phyloP scores from a whole-genome alignment of 2,797 vertebrate species.

The Epinephelus coioides region DNA sequence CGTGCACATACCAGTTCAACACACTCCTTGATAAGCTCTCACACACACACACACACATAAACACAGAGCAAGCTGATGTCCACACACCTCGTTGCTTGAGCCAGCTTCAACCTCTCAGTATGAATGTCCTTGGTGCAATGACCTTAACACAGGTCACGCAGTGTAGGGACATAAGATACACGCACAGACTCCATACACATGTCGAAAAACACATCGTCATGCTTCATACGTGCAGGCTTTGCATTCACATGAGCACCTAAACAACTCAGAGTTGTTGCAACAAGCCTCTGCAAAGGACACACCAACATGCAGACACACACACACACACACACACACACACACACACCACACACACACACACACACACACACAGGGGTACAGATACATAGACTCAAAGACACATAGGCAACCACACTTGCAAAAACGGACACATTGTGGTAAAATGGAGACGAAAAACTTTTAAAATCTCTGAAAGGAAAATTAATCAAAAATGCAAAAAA shows the following conservation, averaged over 20 bases:
- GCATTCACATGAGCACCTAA: slow-evolving; percentile 56
- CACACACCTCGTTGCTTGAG: slow-evolving; percentile 57
- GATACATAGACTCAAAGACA: slow-evolving; percentile 61
- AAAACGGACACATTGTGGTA: slow-evolving; percentile 76
- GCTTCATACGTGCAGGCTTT: slow-evolving; percentile 64
- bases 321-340: slow-evolving; percentile 18
- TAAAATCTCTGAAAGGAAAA: slow-evolving; percentile 73
- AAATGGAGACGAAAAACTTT: slow-evolving; percentile 70
- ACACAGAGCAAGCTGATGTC: slow-evolving; percentile 44
- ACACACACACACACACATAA: slow-evolving; percentile 21
- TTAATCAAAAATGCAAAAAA: slow-evolving; percentile 77
- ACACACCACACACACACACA: slow-evolving; percentile 58
- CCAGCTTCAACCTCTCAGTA: slow-evolving; percentile 72
- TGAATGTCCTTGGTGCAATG: slow-evolving; percentile 68
- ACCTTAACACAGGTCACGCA: slow-evolving; percentile 60
- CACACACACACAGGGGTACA: slow-evolving; percentile 62
- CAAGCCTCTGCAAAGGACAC: slow-evolving; percentile 76
- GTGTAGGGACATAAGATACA: slow-evolving; percentile 50
- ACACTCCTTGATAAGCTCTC: slow-evolving; percentile 74
- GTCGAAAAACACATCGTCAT: slow-evolving; percentile 33
- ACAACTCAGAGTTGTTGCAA: slow-evolving; percentile 66
- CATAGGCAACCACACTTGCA: slow-evolving; percentile 70
- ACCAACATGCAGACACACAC: slow-evolving; percentile 35
- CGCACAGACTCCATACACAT: slow-evolving; percentile 4
- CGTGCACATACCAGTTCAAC: slow-evolving; percentile 67